phyloP scores from a whole-genome alignment of 2,888 invertebrate species.

The Chaetogeoica ovagalla region DNA sequence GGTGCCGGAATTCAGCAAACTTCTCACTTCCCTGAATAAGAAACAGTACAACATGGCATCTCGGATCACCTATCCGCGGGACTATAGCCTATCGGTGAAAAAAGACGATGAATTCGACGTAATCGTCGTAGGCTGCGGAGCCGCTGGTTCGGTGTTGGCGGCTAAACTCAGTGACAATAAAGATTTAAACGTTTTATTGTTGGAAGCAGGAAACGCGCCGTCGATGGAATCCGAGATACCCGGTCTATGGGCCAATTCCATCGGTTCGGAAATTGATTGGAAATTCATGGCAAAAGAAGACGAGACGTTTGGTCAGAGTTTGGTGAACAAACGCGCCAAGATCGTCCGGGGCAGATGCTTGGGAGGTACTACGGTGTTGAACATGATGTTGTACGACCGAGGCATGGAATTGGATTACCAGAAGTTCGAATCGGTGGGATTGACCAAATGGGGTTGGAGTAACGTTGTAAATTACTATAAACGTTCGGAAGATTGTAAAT shows the following conservation, averaged over 20 bases:
- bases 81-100: slow-evolving; percentile 36
- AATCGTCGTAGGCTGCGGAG: slow-evolving; percentile 58
- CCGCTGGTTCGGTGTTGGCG: slow-evolving; percentile 60
- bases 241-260: slow-evolving; percentile 59
- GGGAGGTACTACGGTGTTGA: slow-evolving; percentile 56
- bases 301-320: slow-evolving; percentile 57
- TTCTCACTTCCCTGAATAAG: slow-evolving; percentile 14
- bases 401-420: slow-evolving; percentile 73
- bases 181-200: slow-evolving; percentile 59
- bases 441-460: slow-evolving; percentile 63
- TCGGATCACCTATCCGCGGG: slow-evolving; percentile 18
- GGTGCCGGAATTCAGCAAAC: slow-evolving; percentile 34
- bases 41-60: slow-evolving; percentile 15
- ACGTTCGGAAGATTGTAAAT: slow-evolving; percentile 60
- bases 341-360: slow-evolving; percentile 60
- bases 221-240: slow-evolving; percentile 60
- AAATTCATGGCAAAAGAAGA: slow-evolving; percentile 61
- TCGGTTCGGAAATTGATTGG: slow-evolving; percentile 62
- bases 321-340: slow-evolving; percentile 60
- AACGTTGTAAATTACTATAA: slow-evolving; percentile 59
- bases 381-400: slow-evolving; percentile 64
- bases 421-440: slow-evolving; percentile 65
- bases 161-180: slow-evolving; percentile 61
- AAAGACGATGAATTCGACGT: slow-evolving; percentile 56
- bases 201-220: slow-evolving; percentile 62